A percentile compares a stretch with the other conserved stretches of the same genome.
Conservation (phyloP, 2,888 invertebrate genomes). For the Drosophila fungiperda region DNA sequence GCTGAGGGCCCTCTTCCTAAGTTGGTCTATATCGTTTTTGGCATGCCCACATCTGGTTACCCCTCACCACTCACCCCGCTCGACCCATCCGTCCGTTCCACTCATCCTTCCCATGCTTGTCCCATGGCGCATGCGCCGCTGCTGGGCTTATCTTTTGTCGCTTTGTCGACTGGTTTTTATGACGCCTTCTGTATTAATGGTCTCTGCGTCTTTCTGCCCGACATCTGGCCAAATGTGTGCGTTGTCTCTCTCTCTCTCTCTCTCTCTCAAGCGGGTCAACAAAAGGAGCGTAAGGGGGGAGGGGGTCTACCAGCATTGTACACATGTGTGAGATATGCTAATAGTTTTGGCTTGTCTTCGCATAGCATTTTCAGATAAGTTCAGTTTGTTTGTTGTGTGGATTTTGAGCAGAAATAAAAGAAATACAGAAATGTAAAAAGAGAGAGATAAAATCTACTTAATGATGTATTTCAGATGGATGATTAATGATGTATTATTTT, state of each 20-base stretch:
- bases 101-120: slow-evolving; percentile 13
- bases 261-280: not conserved
- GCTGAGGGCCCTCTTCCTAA: slow-evolving; percentile 30
- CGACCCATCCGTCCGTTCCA: not conserved
- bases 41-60: slow-evolving; percentile 68
- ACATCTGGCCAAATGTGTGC: slow-evolving; percentile 66
- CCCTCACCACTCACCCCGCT: slow-evolving; percentile 15
- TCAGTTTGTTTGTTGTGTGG: slow-evolving; percentile 22
- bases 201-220: slow-evolving; percentile 36
- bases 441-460: not conserved
- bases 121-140: slow-evolving; percentile 57
- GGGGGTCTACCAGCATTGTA: slow-evolving; percentile 13
- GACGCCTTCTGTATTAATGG: slow-evolving; percentile 56
- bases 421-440: not conserved
- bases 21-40: slow-evolving; percentile 59
- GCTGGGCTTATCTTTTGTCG: slow-evolving; percentile 61
- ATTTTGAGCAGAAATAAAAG: slow-evolving; percentile 9
- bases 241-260: slow-evolving; percentile 2
- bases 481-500: not conserved
- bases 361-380: slow-evolving; percentile 16
- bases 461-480: not conserved
- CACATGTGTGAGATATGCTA: slow-evolving; percentile 52
- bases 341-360: slow-evolving; percentile 40
- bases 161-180: slow-evolving; percentile 65
- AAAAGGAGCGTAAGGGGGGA: not conserved